Conservation (phyloP, 2,797 vertebrate genomes). For the Pseudocheirus occidentalis region DNA sequence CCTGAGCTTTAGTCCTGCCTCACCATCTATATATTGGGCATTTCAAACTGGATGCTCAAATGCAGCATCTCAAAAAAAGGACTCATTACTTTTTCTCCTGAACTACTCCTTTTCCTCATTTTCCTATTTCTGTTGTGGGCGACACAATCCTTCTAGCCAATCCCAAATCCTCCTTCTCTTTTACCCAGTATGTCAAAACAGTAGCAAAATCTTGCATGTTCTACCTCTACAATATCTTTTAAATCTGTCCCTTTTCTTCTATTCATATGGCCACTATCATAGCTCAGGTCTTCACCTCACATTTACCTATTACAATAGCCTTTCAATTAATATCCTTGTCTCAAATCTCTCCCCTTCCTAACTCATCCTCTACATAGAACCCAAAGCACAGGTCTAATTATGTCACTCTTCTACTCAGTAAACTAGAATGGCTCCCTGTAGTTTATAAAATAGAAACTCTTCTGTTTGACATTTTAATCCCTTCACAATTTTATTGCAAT, state of each 20-base stretch:
- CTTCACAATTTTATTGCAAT: not conserved
- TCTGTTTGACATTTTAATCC: not conserved
- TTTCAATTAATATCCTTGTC: not conserved
- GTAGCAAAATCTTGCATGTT: not conserved
- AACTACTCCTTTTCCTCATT: not conserved
- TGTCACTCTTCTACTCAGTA: not conserved
- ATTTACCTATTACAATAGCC: not conserved
- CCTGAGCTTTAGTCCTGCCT: too few species aligned
- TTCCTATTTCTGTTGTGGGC: not conserved
- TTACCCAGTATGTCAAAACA: not conserved
- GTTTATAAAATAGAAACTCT: not conserved
- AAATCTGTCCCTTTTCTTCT: not conserved
- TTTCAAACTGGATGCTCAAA: not conserved
- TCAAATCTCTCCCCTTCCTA: not conserved
- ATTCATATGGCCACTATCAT: not conserved
- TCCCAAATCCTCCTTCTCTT: not conserved
- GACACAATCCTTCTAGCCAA: not conserved
- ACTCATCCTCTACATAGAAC: not conserved
- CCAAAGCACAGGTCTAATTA: not conserved
- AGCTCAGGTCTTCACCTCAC: not conserved
- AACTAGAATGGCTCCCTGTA: not conserved
- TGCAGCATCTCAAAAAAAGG: too few species aligned
- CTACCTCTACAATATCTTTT: not conserved
- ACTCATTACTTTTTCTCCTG: not conserved
- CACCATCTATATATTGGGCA: not conserved